Base-by-base conservation (phyloP, 2,113 vertebrate genomes). In the Picathartes gymnocephalus region DNA sequence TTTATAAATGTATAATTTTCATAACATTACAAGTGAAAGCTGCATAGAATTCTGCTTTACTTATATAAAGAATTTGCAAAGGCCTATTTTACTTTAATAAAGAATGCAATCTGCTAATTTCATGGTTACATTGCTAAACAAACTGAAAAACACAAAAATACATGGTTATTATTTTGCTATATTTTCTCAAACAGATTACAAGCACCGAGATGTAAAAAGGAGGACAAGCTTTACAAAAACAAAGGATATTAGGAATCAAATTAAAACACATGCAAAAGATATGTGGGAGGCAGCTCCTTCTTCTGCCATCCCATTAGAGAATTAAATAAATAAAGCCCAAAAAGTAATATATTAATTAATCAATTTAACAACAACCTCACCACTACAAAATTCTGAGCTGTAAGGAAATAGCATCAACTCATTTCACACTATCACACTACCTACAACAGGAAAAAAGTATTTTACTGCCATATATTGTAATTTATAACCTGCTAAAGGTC, bases 41-140 rank as follows among this genome's bases (percentile, higher is more conserved):
- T 42, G 44, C 76, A 35, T 7, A 54, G 33, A 86, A 88, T 83
- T 90, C 47, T 76, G 13, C 33, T 91, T 78, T 68, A 77, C 53
- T 94, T 92, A 81, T 22, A 81, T 47, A 48, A 76, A 80, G 37
- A 92, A 54, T 86, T 87, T 93, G 23, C 35, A 89, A 93, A 31
- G 39, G 37, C 17, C 15, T 90, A 33, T 65, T 95, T 37, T 87
- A 53, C 50, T 93, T 24, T 73, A 42, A 74, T 44, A 87, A 58
- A 93, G 50, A 88, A 86, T 23, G 51, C 30, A 78, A 95, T 89
- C 66, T 93, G 20, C 35, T 91, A 86, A 91, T 92, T 95, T 95
- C 21, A 24, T 70, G 72, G 33, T 66, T 77, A 40, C 18, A 9
- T 79, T 74, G 78, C 93, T 76, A 88, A 92, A 79, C 20, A 53